Evolutionary conservation across 1,140 invertebrate species (phyloP).

Genomic region (Penaeus chinensis): DNA sequence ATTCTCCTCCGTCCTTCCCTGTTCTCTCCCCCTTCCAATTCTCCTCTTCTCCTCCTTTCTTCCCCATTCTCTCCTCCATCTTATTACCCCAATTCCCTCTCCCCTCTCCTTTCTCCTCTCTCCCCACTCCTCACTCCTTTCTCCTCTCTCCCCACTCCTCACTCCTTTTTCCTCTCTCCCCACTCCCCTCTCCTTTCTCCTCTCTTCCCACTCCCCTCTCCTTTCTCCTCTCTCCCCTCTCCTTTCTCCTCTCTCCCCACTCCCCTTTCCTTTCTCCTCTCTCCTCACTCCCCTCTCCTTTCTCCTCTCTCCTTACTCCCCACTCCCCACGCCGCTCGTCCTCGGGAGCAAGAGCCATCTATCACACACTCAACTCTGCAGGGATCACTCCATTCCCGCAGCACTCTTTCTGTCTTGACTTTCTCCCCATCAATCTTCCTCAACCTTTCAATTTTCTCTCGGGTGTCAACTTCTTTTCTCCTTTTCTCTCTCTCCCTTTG

Average conservation of each 20-base stretch:
- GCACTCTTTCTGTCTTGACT: constrained; percentile 23
- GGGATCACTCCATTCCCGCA: constrained; percentile 1
- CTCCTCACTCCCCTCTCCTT: neutral
- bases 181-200: neutral
- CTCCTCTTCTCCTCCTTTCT: too few species aligned
- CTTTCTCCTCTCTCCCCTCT: too few species aligned
- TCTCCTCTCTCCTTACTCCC: neutral
- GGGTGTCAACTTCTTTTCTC: constrained; percentile 37
- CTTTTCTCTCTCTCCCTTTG: constrained; percentile 35
- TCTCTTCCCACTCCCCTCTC: neutral
- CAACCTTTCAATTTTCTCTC: constrained; percentile 52
- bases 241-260: too few species aligned
- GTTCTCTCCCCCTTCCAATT: too few species aligned
- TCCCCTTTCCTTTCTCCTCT: too few species aligned
- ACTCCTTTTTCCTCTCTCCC: too few species aligned
- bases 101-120: too few species aligned
- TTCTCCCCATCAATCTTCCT: constrained; percentile 46
- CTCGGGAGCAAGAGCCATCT: constrained; percentile 4
- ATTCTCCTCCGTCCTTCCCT: too few species aligned
- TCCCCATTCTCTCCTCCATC: too few species aligned
- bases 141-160: too few species aligned
- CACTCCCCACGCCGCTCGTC: neutral
- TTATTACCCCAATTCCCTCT: too few species aligned
- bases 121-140: too few species aligned
- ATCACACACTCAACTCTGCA: constrained; percentile 15